Base-by-base conservation (phyloP, 2,888 invertebrate species). In the Polydrusus pterygomalis region DNA sequence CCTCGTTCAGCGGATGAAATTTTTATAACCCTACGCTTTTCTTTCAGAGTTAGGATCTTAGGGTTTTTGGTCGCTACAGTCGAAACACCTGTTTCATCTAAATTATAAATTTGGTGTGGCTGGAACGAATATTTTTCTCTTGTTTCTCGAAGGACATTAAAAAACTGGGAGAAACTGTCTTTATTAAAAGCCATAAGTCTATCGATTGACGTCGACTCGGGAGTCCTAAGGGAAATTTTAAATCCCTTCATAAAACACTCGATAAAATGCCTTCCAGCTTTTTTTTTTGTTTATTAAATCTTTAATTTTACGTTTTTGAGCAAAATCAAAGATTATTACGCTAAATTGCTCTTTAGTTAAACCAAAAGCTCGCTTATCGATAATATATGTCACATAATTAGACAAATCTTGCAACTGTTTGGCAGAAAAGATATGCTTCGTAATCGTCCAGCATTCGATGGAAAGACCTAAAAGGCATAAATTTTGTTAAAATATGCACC, bases 361-460 rank as follows among this genome's bases (percentile, higher is more conserved):
- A 10, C 74, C 70, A 70, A 74, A 74, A 15, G 74, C 70, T 7
- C 64, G 0, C 60, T 70, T 70, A 58, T 75, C 69, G 0, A 75
- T 58, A n/a, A 17, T 75, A 34, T 13, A 65, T 34, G 34, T 6
- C 7, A 75, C 47, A 38, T 69, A 75, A 0, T 60, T 11, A 15
- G 17, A 18, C 20, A 70, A 49, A 10, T 65, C 18, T 65, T 64
- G 25, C 15, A 70, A 45, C 43, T 75, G 34, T 45, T 40, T 65
- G 47, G 64, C 70, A 56, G 58, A 47, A 58, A 75, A 75, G 25
- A 70, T 75, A 20, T 11, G 18, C 47, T 75, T n/a, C n/a, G n/a
- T 75, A 58, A 70, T 65, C 65, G 58, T 3, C 75, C 75, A 58
- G 70, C 58, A 49, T 70, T 70, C 1, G 30, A 49, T 5, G 70